Percentiles rank a stretch among this genome's conserved stretches.
These are phyloP conservation scores for Myiotriccus ornatus DNA, from an alignment of 2,797 vertebrate genomes.

Conservation along the genomic window DNA sequence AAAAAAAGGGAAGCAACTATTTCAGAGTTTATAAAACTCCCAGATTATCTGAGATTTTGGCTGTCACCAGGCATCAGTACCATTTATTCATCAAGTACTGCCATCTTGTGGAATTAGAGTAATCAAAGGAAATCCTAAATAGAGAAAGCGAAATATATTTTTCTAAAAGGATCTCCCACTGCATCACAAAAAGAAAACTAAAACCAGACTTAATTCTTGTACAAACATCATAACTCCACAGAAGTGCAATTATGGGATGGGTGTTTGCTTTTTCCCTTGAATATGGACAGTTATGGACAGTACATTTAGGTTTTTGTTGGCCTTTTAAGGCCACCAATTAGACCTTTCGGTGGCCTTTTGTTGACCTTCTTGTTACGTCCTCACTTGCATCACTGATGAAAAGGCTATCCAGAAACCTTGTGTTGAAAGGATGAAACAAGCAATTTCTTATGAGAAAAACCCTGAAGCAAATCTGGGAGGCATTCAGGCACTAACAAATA, in stretches of 20 bases:
- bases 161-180: background rate
- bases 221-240: background rate
- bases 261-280: background rate
- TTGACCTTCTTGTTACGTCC: accelerated
- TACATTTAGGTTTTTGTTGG: background rate
- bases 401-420: background rate
- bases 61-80: background rate
- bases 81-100: slow-evolving; percentile 28
- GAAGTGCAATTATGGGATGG: background rate
- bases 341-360: background rate
- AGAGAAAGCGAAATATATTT: background rate
- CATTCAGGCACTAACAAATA: background rate
- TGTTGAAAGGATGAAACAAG: background rate
- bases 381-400: background rate
- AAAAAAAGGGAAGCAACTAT: background rate
- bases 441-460: background rate
- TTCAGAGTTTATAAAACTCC: background rate
- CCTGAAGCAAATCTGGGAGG: background rate
- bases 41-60: background rate
- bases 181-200: background rate
- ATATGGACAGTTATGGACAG: background rate
- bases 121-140: background rate
- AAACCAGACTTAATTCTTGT: background rate
- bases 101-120: slow-evolving; percentile 17
- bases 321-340: background rate